These are phyloP conservation scores for Catajapyx aquilonaris DNA, from an alignment of 1,140 invertebrate genomes.

Conservation along the genomic window DNA sequence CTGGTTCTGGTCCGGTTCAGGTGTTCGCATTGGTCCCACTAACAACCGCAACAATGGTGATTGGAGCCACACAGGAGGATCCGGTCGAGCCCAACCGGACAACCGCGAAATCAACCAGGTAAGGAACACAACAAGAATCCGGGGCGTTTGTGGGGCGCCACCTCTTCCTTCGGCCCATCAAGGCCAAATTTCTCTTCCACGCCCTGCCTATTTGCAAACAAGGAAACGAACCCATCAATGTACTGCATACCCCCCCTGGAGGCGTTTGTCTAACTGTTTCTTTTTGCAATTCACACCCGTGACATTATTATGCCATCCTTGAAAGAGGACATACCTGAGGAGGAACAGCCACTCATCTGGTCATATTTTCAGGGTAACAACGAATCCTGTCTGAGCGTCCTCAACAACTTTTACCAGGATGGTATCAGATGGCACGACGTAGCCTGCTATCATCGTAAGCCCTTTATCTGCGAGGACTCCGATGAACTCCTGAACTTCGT, in stretches of 20 bases:
- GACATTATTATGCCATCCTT: no score
- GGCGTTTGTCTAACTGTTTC: no score
- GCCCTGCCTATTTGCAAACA: no score
- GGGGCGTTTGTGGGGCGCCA: no score
- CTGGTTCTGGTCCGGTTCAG: slow-evolving; percentile 84
- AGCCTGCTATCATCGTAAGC: slow-evolving; percentile 74
- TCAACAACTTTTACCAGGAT: slow-evolving; percentile 85
- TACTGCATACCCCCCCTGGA: no score
- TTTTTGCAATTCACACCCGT: no score
- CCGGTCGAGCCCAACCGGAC: slow-evolving; percentile 63
- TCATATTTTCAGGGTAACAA: slow-evolving; percentile 44
- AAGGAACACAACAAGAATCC: no score
- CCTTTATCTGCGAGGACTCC: slow-evolving; percentile 81
- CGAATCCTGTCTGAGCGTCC: slow-evolving; percentile 67
- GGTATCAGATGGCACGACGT: slow-evolving; percentile 84
- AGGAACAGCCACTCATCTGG: not conserved
- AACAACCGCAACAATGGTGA: slow-evolving; percentile 68
- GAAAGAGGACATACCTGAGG: no score
- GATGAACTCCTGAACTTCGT: slow-evolving; percentile 80
- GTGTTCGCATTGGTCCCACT: slow-evolving; percentile 68
- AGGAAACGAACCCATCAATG: no score
- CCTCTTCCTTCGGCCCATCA: no score
- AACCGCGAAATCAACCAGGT: slow-evolving; percentile 74
- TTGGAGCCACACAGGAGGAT: slow-evolving; percentile 70
- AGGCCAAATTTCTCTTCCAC: no score